Percentiles rank a stretch among this genome's conserved stretches.
These are phyloP conservation scores for Serranus cabrilla DNA, from an alignment of 2,797 vertebrate species.

Conservation along the genomic window DNA sequence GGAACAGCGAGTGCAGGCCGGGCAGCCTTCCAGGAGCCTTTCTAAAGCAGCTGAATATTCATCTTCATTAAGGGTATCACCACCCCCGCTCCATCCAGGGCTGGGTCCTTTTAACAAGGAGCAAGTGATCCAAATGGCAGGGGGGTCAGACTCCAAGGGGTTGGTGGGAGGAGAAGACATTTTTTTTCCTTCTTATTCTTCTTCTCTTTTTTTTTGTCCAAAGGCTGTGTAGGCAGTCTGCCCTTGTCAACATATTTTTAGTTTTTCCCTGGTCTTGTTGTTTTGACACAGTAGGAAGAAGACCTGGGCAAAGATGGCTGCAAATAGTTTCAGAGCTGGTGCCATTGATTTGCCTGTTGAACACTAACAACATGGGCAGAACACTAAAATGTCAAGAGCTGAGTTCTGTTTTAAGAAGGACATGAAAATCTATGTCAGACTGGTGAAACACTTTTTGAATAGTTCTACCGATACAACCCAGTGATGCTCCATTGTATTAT, in stretches of 20 bases:
- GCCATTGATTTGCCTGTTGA: conserved; percentile 51
- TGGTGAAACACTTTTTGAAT: conserved; percentile 26
- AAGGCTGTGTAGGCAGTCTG: conserved; percentile 51
- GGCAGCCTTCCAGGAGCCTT: conserved; percentile 86
- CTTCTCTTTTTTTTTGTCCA: not conserved
- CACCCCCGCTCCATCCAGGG: conserved; percentile 76
- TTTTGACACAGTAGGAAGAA: conserved; percentile 54
- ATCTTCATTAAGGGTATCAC: conserved; percentile 89
- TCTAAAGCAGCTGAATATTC: conserved; percentile 86
- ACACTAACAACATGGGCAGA: conserved; percentile 27
- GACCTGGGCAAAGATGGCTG: conserved; percentile 45
- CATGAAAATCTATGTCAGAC: conserved; percentile 26
- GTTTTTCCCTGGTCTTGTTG: conserved; percentile 46
- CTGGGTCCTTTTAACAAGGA: conserved; percentile 82
- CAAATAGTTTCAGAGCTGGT: conserved; percentile 39
- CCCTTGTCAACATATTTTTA: conserved; percentile 54
- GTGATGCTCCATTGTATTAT: not conserved
- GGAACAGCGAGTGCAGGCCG: conserved; percentile 79
- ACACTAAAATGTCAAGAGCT: conserved; percentile 11
- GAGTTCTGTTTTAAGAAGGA: conserved; percentile 22
- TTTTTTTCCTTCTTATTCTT: conserved; percentile 27
- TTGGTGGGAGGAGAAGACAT: conserved; percentile 53
- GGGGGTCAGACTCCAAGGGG: conserved; percentile 38
- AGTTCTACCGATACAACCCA: conserved; percentile 12
- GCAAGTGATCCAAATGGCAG: conserved; percentile 73